Evolutionary conservation across 2,113 vertebrate genomes (phyloP).

Genomic region (Sinocyclocheilus rhinocerous): DNA sequence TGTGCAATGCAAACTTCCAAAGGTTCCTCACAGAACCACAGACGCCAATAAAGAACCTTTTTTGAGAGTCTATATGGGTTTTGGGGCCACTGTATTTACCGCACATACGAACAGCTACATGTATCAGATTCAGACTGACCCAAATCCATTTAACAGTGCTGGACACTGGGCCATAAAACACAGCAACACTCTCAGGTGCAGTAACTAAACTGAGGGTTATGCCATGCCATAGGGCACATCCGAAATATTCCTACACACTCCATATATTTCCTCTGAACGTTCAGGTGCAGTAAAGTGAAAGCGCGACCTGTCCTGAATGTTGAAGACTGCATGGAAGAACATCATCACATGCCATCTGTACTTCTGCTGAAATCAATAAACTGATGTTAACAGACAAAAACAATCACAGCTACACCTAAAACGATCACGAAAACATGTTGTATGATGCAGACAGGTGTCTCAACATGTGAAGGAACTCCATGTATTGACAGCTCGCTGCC

Average conservation of each 20-base stretch:
- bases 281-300: slow-evolving; percentile 41
- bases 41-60: neutral
- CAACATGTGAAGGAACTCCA: neutral
- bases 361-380: neutral
- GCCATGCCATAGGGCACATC: neutral
- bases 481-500: slow-evolving; percentile 24
- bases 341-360: neutral
- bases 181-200: neutral
- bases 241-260: neutral
- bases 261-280: neutral
- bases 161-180: slow-evolving; percentile 11
- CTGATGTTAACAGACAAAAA: neutral
- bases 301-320: slow-evolving; percentile 51
- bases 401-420: neutral
- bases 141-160: slow-evolving; percentile 15
- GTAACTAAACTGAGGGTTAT: neutral
- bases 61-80: neutral
- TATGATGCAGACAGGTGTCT: slow-evolving; percentile 20
- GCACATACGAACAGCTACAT: slow-evolving; percentile 15
- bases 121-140: slow-evolving; percentile 3
- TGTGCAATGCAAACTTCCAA: neutral
- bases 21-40: neutral
- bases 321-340: slow-evolving; percentile 28
- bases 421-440: neutral
- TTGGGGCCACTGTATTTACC: neutral